Evolutionary conservation across 53 echinoderm and acorn worm genomes (phyloP).

Genomic region (Paracentrotus lividus): DNA sequence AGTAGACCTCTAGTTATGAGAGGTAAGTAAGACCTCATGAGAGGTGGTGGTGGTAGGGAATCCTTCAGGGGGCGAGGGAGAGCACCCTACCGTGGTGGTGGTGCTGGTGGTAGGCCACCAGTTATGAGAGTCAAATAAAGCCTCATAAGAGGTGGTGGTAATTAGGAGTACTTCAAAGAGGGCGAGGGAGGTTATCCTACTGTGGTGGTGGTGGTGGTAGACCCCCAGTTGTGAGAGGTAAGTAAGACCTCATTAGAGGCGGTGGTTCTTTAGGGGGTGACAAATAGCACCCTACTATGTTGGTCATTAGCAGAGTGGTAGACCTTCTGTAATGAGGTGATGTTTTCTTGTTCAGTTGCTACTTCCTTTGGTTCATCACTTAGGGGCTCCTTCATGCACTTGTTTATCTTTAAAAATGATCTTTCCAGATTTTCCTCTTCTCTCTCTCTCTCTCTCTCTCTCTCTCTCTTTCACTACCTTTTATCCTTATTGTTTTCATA

Average conservation of each 20-base stretch:
- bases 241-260: neutral
- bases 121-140: neutral
- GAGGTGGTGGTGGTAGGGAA: constrained; percentile 65
- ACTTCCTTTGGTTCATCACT: too few species aligned
- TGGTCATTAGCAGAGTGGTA: too few species aligned
- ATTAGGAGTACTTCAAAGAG: constrained; percentile 70
- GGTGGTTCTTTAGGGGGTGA: too few species aligned
- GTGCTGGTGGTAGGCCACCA: constrained; percentile 45
- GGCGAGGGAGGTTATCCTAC: constrained; percentile 74
- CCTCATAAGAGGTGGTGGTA: constrained; percentile 56
- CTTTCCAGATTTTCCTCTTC: neutral
- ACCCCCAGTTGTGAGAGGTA: neutral
- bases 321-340: too few species aligned
- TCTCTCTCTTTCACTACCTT: neutral
- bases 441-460: neutral
- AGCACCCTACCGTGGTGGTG: constrained; percentile 69
- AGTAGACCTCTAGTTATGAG: constrained; percentile 32
- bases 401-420: too few species aligned
- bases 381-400: too few species aligned
- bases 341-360: too few species aligned
- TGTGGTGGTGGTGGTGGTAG: constrained; percentile 10
- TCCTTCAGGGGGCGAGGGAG: constrained; percentile 77
- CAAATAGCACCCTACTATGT: too few species aligned
- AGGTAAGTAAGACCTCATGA: neutral
- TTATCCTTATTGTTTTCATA: too few species aligned